Evolutionary conservation across 2,888 invertebrate species (phyloP).

Genomic region (Zhuqinia jingwanae): DNA sequence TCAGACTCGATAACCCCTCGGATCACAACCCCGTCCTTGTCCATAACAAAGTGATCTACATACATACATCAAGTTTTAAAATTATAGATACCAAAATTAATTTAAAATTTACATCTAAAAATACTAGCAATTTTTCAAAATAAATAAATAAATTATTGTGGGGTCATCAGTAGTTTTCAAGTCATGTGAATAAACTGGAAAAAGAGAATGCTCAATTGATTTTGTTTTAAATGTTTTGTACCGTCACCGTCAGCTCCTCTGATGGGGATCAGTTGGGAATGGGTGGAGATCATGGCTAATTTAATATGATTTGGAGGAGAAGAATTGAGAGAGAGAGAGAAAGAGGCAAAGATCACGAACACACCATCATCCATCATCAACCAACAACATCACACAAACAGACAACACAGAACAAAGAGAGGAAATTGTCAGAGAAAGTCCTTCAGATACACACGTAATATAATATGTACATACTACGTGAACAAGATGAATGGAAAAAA

Average conservation of each 20-base stretch:
- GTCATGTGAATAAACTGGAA: neutral
- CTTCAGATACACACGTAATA: too few species aligned
- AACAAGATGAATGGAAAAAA: too few species aligned
- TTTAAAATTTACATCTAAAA: neutral
- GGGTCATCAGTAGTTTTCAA: too few species aligned
- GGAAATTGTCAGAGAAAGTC: too few species aligned
- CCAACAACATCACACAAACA: too few species aligned
- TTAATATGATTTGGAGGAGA: neutral
- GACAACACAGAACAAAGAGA: too few species aligned
- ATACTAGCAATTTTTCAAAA: too few species aligned
- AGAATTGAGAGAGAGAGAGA: neutral
- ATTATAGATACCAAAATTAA: constrained; percentile 79
- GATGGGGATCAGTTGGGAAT: constrained; percentile 42
- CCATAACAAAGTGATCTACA: constrained; percentile 88
- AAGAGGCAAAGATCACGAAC: constrained; percentile 38
- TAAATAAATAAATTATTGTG: too few species aligned
- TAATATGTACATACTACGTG: too few species aligned
- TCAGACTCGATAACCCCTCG: constrained; percentile 90
- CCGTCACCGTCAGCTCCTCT: constrained; percentile 23
- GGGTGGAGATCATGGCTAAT: constrained; percentile 47
- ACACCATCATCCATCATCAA: constrained; percentile 59
- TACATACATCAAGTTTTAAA: too few species aligned
- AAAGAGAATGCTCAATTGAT: too few species aligned
- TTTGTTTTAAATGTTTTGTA: too few species aligned
- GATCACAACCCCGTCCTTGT: constrained; percentile 89